Evolutionary conservation across 2,888 invertebrate species (phyloP), one percentile per base, ranked within the genome.

Genomic region (Agrochola lychnidis): DNA sequence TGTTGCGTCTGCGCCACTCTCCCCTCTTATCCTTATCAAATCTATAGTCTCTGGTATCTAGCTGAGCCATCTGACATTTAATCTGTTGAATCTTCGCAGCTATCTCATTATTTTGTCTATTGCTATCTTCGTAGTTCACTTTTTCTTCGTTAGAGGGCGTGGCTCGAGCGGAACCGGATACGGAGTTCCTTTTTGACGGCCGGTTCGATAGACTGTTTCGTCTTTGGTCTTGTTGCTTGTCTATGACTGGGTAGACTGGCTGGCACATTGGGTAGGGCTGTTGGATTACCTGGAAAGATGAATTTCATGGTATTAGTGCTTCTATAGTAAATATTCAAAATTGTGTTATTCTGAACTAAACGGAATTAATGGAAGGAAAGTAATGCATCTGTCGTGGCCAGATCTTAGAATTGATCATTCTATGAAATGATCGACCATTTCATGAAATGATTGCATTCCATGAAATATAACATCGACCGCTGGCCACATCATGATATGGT

Each of bases 41-140:
- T 70, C 51, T 81, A 79, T 30, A 80, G 40, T 91, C 91, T 36
- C 90, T 81, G 14, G 91, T 88, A 72, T 91, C 92, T 76, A 94
- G 36, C 1, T 91, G 89, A 0, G 93, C 91, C 94, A 95, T 94
- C 73, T 95, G 94, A 4, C 91, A 92, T 22, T 94, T 95, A 2
- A 96, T 95, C 87, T 96, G 95, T 4, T 95, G 94, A 70, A 96
- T 95, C 51, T 93, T 95, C 0, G 87, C 88, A 0, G 94, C 92
- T 9, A 96, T 93, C 7, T 96, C 96, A 30, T 77, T 22, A 57
- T 82, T 73, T 10, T 84, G 83, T n/a, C 68, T 48, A 7, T 51
- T 71, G 0, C 71, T 81, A 4, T 85, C 89, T 0, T 90, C 91
- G 30, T 89, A 89, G 42, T 87, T 86, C 62, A 78, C 81, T 75